phyloP scores from a whole-genome alignment of 2,113 vertebrate genomes.

The Genyomyrus donnyi region DNA sequence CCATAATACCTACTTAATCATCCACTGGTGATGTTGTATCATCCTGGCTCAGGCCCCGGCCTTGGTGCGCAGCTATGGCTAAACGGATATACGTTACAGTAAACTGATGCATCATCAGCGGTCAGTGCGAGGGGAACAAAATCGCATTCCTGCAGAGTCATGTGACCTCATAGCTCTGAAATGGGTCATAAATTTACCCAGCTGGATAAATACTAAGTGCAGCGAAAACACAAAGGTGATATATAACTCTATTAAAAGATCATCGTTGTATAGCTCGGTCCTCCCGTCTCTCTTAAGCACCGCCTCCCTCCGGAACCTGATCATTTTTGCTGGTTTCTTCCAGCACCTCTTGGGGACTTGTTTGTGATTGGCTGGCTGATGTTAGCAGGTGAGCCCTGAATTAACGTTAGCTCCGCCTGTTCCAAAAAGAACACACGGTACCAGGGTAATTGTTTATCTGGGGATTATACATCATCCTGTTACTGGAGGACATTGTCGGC shows the following conservation, averaged over 20 bases:
- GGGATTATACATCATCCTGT: not conserved
- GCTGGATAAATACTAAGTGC: not conserved
- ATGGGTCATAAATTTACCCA: not conserved
- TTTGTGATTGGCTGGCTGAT: not conserved
- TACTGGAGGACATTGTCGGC: slow-evolving; percentile 1
- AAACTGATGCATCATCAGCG: not conserved
- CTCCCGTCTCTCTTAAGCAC: not conserved
- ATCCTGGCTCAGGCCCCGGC: not conserved
- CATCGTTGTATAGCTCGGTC: not conserved
- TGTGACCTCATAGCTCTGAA: not conserved
- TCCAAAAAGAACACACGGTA: not conserved
- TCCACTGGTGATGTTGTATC: not conserved
- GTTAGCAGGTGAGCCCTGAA: not conserved
- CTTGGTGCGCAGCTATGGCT: not conserved
- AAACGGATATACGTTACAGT: not conserved
- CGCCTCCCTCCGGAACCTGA: not conserved
- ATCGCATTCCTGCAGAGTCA: not conserved
- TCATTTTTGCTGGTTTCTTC: not conserved
- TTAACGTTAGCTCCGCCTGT: not conserved
- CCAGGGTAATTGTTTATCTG: not conserved
- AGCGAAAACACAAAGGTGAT: not conserved
- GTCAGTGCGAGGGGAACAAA: not conserved
- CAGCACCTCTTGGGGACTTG: not conserved
- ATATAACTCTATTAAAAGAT: not conserved
- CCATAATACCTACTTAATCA: not conserved